phyloP scores from a whole-genome alignment of 2,113 vertebrate species.

The Tretioscincus oriximinensis region DNA sequence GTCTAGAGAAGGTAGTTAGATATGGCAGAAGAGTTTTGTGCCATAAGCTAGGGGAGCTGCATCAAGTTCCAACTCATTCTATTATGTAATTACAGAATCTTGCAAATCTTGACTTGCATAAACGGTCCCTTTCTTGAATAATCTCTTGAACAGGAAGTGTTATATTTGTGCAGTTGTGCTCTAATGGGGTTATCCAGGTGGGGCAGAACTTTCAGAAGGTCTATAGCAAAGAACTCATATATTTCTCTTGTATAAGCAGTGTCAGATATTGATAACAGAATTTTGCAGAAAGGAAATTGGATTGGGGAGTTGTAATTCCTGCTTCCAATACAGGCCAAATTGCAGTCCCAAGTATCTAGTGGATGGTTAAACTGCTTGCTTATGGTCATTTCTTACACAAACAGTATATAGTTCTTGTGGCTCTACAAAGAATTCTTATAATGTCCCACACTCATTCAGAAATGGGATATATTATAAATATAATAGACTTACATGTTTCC shows the following conservation, averaged over 20 bases:
- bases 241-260: not conserved
- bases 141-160: conserved; percentile 19
- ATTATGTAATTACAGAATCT: conserved; percentile 44
- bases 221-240: conserved; percentile 14
- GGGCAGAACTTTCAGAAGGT: conserved; percentile 27
- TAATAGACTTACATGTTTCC: conserved; percentile 49
- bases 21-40: conserved; percentile 67
- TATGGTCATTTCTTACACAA: conserved; percentile 31
- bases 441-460: conserved; percentile 16
- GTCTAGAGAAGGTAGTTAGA: conserved; percentile 43
- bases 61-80: conserved; percentile 60
- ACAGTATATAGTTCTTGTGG: conserved; percentile 42
- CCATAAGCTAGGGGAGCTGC: conserved; percentile 50
- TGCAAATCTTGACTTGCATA: conserved; percentile 19
- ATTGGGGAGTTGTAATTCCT: conserved; percentile 18
- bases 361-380: conserved; percentile 18
- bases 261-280: not conserved
- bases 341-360: conserved; percentile 28
- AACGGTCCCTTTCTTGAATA: conserved; percentile 32
- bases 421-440: conserved; percentile 51
- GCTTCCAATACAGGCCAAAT: not conserved
- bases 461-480: conserved; percentile 47
- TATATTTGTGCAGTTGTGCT: conserved; percentile 40
- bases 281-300: not conserved
- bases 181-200: not conserved